These are phyloP conservation scores for Eumacrocentrus americanus DNA, from an alignment of 2,888 invertebrate genomes.

Conservation along the genomic window DNA sequence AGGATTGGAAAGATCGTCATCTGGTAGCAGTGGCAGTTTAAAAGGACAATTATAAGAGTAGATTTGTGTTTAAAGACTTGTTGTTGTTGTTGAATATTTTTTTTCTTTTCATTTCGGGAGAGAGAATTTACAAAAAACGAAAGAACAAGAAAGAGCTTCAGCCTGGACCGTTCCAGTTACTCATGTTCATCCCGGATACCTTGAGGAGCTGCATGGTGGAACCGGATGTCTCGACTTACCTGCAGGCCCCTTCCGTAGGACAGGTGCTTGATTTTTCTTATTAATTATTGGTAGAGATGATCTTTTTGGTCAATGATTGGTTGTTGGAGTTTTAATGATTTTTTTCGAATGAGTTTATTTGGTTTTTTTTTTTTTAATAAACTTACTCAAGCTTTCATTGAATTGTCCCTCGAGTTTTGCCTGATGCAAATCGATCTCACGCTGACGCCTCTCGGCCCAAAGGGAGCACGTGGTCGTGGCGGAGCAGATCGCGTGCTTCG, in stretches of 20 bases:
- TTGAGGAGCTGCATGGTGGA: constrained; percentile 95
- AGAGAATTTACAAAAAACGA: no score
- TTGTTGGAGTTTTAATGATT: no score
- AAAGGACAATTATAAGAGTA: no score
- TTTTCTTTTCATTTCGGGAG: no score
- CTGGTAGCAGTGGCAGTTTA: no score
- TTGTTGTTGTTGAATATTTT: no score
- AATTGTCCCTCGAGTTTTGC: no score
- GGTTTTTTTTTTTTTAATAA: background rate
- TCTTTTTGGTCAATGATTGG: no score
- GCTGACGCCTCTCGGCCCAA: constrained; percentile 2
- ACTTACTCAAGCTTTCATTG: background rate
- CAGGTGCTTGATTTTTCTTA: constrained; percentile 69
- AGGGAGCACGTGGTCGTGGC: constrained; percentile 18
- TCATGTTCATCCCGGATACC: constrained; percentile 92
- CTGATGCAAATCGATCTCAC: constrained; percentile 2
- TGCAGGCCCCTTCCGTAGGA: constrained; percentile 94
- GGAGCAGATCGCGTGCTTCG: constrained; percentile 18
- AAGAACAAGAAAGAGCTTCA: constrained; percentile 48
- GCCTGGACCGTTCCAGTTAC: constrained; percentile 60
- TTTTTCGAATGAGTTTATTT: no score
- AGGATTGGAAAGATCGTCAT: no score
- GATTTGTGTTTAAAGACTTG: no score
- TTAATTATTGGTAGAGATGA: no score
- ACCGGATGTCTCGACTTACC: constrained; percentile 92